Percentiles rank a stretch among this genome's conserved stretches.
phyloP scores from a whole-genome alignment of 2,797 vertebrate species.

The Myotis findleyi region DNA sequence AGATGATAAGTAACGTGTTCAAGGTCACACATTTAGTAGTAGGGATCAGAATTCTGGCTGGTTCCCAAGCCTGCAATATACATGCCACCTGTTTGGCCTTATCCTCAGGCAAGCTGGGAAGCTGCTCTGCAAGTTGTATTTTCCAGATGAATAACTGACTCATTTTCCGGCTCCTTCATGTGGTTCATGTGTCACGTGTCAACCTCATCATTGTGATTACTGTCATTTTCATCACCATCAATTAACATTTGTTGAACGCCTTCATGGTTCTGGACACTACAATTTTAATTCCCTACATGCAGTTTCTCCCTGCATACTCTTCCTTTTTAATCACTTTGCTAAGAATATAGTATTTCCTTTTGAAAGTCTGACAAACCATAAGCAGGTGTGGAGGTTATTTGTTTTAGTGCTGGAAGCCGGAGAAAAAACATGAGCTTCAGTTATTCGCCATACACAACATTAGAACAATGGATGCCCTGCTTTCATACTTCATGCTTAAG shows the following conservation, averaged over 20 bases:
- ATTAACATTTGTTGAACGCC: neutral
- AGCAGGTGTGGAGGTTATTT: neutral
- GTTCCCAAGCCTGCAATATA: neutral
- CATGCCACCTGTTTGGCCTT: neutral
- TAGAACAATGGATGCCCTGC: slow-evolving; percentile 18
- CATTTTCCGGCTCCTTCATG: neutral
- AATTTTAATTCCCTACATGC: neutral
- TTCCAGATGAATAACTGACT: neutral
- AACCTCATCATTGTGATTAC: neutral
- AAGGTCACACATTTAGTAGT: neutral
- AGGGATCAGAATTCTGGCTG: neutral
- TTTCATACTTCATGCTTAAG: slow-evolving; percentile 37
- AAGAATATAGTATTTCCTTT: slow-evolving; percentile 29
- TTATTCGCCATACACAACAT: neutral
- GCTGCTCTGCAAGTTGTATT: neutral
- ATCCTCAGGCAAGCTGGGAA: neutral
- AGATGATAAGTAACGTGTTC: slow-evolving; percentile 14
- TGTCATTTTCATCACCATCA: slow-evolving; percentile 39
- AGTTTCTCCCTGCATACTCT: slow-evolving; percentile 5
- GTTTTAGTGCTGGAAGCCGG: neutral
- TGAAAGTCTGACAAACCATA: neutral
- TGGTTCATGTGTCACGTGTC: neutral
- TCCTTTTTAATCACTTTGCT: slow-evolving; percentile 30
- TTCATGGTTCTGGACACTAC: neutral
- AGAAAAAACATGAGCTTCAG: slow-evolving; percentile 32